phyloP scores from a whole-genome alignment of 2,113 vertebrate species.

The Mungos mungo region DNA sequence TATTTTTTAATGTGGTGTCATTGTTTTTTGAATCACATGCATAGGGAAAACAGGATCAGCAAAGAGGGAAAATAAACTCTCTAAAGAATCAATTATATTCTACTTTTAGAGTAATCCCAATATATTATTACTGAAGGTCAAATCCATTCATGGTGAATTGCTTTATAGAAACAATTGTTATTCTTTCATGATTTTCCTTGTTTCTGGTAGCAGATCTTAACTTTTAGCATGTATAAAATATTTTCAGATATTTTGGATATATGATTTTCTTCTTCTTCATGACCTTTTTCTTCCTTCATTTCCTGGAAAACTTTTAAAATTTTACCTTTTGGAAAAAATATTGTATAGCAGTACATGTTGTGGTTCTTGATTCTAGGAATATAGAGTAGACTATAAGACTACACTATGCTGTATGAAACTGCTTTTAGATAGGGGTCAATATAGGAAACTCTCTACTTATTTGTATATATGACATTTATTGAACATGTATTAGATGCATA shows the following conservation, averaged over 20 bases:
- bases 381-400: not conserved
- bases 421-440: not conserved
- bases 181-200: not conserved
- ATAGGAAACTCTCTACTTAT: not conserved
- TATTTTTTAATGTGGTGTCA: not conserved
- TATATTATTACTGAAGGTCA: slow-evolving; percentile 24
- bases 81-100: not conserved
- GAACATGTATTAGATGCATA: not conserved
- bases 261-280: not conserved
- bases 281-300: not conserved
- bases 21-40: not conserved
- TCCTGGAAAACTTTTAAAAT: not conserved
- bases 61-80: not conserved
- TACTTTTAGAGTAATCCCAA: not conserved
- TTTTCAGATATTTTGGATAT: not conserved
- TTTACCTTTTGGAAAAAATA: not conserved
- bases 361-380: not conserved
- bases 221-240: not conserved
- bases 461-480: not conserved
- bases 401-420: not conserved
- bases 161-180: not conserved
- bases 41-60: not conserved
- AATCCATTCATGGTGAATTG: not conserved
- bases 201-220: not conserved
- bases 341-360: not conserved